Evolutionary conservation across 2,113 vertebrate genomes (phyloP).

Genomic region (Bujurquina vittata): DNA sequence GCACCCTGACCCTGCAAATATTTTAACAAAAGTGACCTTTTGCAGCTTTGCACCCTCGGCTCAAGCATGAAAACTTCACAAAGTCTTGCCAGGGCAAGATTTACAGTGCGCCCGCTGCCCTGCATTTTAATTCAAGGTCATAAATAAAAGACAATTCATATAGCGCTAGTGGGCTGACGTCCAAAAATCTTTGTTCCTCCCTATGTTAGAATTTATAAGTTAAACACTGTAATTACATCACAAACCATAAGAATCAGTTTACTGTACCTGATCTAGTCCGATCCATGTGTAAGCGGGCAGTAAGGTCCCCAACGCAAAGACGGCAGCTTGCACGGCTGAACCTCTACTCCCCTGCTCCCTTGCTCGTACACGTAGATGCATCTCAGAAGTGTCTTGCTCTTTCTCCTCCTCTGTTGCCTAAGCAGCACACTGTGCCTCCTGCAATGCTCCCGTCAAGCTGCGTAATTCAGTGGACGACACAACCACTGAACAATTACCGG

Average conservation of each 20-base stretch:
- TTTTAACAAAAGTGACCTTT: constrained; percentile 48
- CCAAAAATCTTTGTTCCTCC: constrained; percentile 1
- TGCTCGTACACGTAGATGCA: constrained; percentile 5
- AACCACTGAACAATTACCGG: constrained; percentile 36
- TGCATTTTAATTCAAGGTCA: constrained; percentile 36
- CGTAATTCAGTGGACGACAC: constrained; percentile 18
- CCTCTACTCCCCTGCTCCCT: neutral
- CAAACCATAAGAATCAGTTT: neutral
- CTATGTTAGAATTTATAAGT: neutral
- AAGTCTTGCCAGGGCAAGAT: constrained; percentile 17
- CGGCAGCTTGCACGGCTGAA: neutral
- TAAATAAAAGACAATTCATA: constrained; percentile 6
- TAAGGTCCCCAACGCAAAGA: neutral
- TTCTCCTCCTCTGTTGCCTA: constrained; percentile 32
- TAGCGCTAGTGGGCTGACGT: neutral
- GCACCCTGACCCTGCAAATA: constrained; percentile 42
- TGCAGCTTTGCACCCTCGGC: constrained; percentile 26
- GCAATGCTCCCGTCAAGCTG: constrained; percentile 13
- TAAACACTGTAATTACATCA: constrained; percentile 8
- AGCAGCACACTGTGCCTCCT: constrained; percentile 16
- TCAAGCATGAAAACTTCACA: constrained; percentile 37
- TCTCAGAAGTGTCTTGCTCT: constrained; percentile 31
- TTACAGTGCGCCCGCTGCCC: constrained; percentile 16
- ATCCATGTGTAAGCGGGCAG: neutral
- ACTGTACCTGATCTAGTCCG: constrained; percentile 34